Evolutionary conservation across 2,888 invertebrate species (phyloP).

Genomic region (Incurvaria masculella): DNA sequence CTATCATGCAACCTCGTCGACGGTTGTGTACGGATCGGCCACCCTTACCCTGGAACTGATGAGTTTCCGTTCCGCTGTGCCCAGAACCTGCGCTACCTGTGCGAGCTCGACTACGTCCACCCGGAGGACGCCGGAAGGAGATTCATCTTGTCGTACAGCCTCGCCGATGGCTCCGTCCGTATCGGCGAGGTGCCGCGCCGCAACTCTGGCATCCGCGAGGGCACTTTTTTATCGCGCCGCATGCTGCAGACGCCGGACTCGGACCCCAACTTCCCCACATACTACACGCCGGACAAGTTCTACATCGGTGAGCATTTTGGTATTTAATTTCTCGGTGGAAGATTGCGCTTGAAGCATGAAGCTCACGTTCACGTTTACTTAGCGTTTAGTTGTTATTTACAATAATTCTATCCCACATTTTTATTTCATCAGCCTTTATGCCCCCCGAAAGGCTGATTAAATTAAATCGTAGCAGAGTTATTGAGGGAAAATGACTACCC

Average conservation of each 20-base stretch:
- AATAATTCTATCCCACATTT: too few species aligned
- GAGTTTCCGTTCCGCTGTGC: too few species aligned
- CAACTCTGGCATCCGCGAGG: conserved; percentile 74
- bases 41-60: too few species aligned
- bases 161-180: conserved; percentile 71
- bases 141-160: conserved; percentile 73
- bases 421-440: too few species aligned
- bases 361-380: too few species aligned
- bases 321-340: too few species aligned
- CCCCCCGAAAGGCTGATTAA: too few species aligned
- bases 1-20: too few species aligned
- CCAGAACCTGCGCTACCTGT: conserved; percentile 68
- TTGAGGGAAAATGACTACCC: too few species aligned
- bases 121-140: conserved; percentile 73
- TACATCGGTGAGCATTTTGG: conserved; percentile 72
- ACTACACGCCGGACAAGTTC: conserved; percentile 76
- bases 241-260: conserved; percentile 67
- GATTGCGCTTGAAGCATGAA: too few species aligned
- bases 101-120: conserved; percentile 72
- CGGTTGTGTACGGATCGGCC: conserved; percentile 66
- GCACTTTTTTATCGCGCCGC: conserved; percentile 68
- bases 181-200: conserved; percentile 69
- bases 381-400: too few species aligned
- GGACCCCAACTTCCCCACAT: conserved; percentile 66
- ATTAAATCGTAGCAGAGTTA: too few species aligned